phyloP scores from a whole-genome alignment of 2,113 vertebrate species.

The Daphoenositta chrysoptera region DNA sequence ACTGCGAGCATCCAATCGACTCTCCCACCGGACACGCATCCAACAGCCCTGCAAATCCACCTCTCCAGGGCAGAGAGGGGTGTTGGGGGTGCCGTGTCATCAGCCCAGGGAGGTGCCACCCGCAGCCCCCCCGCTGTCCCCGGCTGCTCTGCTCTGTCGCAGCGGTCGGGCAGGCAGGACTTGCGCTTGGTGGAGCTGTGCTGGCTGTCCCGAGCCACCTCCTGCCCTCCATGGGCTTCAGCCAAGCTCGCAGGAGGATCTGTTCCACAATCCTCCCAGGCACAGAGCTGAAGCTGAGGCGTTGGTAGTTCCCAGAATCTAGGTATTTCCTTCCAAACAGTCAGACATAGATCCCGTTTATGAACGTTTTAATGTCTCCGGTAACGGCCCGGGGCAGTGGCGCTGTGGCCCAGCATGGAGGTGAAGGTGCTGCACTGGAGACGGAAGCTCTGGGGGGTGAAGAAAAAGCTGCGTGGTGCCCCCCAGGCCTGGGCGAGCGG shows the following conservation, averaged over 20 bases:
- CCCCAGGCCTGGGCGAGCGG: not conserved
- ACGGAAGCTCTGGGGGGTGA: not conserved
- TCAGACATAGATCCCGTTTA: not conserved
- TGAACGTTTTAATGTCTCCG: not conserved
- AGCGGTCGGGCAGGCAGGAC: not conserved
- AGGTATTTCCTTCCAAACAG: not conserved
- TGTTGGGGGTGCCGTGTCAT: not conserved
- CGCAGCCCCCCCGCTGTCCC: not conserved
- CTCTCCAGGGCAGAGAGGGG: not conserved
- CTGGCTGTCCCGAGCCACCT: not conserved
- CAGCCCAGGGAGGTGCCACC: too few relatives aligned
- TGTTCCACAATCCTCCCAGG: not conserved
- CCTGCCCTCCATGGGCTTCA: not conserved
- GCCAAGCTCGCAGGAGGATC: not conserved
- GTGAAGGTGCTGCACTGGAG: not conserved
- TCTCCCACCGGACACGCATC: too few relatives aligned
- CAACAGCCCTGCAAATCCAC: not conserved
- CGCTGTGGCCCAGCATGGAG: not conserved
- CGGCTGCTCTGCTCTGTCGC: not conserved
- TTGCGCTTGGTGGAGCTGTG: not conserved
- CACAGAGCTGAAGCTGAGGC: not conserved
- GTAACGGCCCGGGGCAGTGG: not conserved
- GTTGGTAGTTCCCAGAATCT: not conserved
- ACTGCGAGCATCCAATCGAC: not conserved
- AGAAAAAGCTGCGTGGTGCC: not conserved